Evolutionary conservation across 64 coral and sea anemone species (phyloP).

Genomic region (Dendronephthya gigantea): DNA sequence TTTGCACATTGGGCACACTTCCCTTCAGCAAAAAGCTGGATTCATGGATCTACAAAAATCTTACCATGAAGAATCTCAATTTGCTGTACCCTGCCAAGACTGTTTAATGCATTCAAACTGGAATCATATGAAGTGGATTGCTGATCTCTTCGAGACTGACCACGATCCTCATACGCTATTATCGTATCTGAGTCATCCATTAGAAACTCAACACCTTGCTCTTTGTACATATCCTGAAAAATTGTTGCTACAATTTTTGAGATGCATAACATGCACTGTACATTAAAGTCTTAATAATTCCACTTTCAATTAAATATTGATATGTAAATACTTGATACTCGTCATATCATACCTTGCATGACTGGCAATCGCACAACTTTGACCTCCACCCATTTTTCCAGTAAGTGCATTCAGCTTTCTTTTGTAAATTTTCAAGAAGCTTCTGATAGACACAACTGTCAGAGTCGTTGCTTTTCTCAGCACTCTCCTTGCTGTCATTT

Average conservation of each 20-base stretch:
- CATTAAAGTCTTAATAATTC: neutral
- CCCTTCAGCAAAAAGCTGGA: neutral
- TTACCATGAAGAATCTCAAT: constrained; percentile 82
- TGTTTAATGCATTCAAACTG: constrained; percentile 72
- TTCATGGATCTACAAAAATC: neutral
- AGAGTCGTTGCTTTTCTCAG: neutral
- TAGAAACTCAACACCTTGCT: constrained; percentile 53
- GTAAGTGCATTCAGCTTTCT: constrained; percentile 15
- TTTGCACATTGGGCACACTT: too few species aligned
- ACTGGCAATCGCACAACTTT: constrained; percentile 59
- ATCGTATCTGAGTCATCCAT: constrained; percentile 68
- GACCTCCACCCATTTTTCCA: constrained; percentile 80
- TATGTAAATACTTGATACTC: neutral
- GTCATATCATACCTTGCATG: constrained; percentile 46
- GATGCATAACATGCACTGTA: neutral
- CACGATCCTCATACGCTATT: constrained; percentile 68
- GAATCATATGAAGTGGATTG: constrained; percentile 69
- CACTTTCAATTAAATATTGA: too few species aligned
- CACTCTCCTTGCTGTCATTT: neutral
- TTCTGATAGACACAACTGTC: constrained; percentile 9
- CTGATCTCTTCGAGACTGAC: constrained; percentile 16
- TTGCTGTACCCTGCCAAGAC: constrained; percentile 74
- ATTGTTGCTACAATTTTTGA: neutral
- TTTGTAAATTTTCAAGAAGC: neutral
- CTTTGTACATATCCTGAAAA: constrained; percentile 52